Evolutionary conservation across 2,113 vertebrate genomes (phyloP), one percentile per base, ranked within the genome.

Genomic region (Festucalex cinctus): DNA sequence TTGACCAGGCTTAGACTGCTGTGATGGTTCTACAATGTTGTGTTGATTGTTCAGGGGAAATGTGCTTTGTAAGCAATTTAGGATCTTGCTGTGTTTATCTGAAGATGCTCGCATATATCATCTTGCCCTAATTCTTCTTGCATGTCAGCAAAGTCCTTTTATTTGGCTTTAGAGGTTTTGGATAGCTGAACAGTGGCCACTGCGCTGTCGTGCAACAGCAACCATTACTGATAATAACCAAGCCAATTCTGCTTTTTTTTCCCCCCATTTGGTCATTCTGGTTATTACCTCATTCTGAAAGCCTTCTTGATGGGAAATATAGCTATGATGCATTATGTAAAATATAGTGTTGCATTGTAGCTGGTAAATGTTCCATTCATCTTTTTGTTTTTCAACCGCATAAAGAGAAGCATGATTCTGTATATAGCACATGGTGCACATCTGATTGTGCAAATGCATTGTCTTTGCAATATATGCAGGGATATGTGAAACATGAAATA

Each of bases 81-180:
- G 14, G 24, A n/a, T 37, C 22, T 24, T 9, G 7, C 17, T 22
- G 54, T 26, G 5, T 49, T 56, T 36, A 7, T 63, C 58, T 65
- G 37, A 44, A 72, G 37, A 32, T 16, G 58, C 65, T 79, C 65
- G 54, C 44, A 57, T 73, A 70, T 65, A 80, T 77, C 4, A 6
- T 19, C 9, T 19, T 63, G 70, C 28, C 22, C 48, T 7, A 35
- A 69, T 59, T 17, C 62, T 32, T 63, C 76, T 73, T 81, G 69
- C 51, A n/a, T 48, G 70, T 87, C 69, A 75, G 75, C 61, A 63
- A 59, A 79, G 75, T 69, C 69, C 69, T 26, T 71, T 75, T 35
- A 26, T 20, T 53, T 70, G 53, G 44, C 22, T 22, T 56, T 39
- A 66, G 64, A 70, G 74, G 69, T 81, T 74, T 83, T 36, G 17